Conservation (phyloP, 2,888 invertebrate species). For the Mimachlamys varia region DNA sequence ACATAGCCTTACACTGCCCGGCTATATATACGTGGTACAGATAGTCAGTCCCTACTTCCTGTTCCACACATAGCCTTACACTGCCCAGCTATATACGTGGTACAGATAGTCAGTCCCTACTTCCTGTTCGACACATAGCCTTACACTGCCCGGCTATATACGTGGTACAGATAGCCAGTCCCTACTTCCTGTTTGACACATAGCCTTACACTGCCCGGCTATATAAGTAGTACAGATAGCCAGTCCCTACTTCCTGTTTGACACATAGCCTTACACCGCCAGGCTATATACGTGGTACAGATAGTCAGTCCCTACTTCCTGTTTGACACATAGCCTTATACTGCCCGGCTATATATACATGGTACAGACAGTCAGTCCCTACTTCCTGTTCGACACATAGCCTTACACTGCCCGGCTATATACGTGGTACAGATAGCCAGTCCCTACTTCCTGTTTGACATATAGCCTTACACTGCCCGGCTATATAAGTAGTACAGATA, state of each 20-base stretch:
- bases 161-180: not conserved
- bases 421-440: not conserved
- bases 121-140: slow-evolving; percentile 6
- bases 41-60: not conserved
- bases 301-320: not conserved
- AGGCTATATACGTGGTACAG: not conserved
- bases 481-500: not conserved
- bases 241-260: not conserved
- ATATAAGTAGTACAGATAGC: not conserved
- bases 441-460: not conserved
- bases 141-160: too few species aligned
- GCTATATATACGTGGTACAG: not conserved
- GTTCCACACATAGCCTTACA: not conserved
- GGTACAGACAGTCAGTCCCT: not conserved
- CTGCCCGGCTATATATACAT: too few species aligned
- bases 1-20: not conserved
- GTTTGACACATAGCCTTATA: not conserved
- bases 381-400: slow-evolving; percentile 9
- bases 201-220: not conserved
- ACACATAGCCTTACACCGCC: not conserved
- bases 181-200: not conserved
- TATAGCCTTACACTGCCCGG: not conserved
- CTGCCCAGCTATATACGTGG: too few species aligned
- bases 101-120: not conserved
- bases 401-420: not conserved